phyloP scores from a whole-genome alignment of 2,797 vertebrate genomes.

The Chrosomus eos region DNA sequence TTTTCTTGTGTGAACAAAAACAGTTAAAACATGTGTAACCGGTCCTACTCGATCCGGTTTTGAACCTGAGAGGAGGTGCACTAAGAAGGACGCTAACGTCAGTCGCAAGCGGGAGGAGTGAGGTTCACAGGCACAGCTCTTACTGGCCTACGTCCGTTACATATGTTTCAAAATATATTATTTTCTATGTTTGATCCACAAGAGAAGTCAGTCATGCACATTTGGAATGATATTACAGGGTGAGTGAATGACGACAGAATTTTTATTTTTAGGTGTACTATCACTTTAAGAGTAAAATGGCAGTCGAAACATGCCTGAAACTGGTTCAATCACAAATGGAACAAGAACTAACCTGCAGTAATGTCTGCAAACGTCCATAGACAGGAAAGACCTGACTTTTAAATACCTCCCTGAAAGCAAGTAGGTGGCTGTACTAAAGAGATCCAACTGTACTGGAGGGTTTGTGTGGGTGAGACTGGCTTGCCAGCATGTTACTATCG shows the following conservation, averaged over 20 bases:
- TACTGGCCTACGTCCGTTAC: too few species aligned
- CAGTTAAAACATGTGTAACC: too few species aligned
- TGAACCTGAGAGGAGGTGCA: too few species aligned
- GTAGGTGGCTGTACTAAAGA: constrained; percentile 21
- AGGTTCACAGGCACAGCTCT: too few species aligned
- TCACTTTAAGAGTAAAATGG: background rate
- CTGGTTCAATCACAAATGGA: background rate
- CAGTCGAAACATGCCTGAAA: background rate
- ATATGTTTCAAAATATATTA: background rate
- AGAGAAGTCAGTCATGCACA: background rate
- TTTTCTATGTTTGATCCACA: background rate
- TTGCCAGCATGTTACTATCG: constrained; percentile 39
- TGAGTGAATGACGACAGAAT: background rate
- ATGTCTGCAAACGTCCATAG: background rate
- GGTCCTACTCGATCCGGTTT: too few species aligned
- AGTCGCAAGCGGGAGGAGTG: too few species aligned
- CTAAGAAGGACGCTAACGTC: too few species aligned
- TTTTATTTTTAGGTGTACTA: background rate
- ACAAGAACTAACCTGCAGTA: background rate
- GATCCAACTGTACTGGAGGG: constrained; percentile 14
- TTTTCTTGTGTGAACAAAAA: too few species aligned
- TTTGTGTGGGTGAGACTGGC: constrained; percentile 48
- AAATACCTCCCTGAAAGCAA: constrained; percentile 19
- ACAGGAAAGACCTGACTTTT: constrained; percentile 4
- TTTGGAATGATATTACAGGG: background rate